A percentile compares a stretch with the other conserved stretches of the same genome.
Evolutionary conservation across 2,888 invertebrate genomes (phyloP).

Genomic region (Plusia festucae): DNA sequence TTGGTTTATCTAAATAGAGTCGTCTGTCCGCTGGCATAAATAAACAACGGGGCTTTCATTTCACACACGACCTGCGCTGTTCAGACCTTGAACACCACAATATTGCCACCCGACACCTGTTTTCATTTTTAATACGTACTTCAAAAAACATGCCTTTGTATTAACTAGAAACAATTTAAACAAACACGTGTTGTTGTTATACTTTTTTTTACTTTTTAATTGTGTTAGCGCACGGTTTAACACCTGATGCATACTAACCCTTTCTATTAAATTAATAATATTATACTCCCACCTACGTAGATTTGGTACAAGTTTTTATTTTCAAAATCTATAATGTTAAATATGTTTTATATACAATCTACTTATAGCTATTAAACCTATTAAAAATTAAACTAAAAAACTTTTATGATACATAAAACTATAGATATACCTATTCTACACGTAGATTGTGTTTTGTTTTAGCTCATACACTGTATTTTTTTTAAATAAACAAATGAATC

Average conservation of each 20-base stretch:
- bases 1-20: slow-evolving; percentile 38
- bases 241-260: neutral
- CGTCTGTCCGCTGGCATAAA: slow-evolving; percentile 37
- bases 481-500: too few species aligned
- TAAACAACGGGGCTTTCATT: slow-evolving; percentile 48
- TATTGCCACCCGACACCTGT: slow-evolving; percentile 41
- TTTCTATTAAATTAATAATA: neutral
- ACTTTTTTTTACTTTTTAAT: neutral
- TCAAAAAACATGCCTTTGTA: slow-evolving; percentile 28
- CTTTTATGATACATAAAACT: too few species aligned
- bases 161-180: slow-evolving; percentile 13
- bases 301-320: too few species aligned
- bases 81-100: slow-evolving; percentile 54
- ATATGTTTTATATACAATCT: too few species aligned
- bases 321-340: too few species aligned
- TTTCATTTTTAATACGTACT: slow-evolving; percentile 29
- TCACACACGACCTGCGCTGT: slow-evolving; percentile 42
- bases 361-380: too few species aligned
- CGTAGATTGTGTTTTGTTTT: too few species aligned
- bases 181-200: slow-evolving; percentile 7
- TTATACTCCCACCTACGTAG: neutral
- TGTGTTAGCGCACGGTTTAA: neutral
- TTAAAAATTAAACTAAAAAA: too few species aligned
- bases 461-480: too few species aligned
- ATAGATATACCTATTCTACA: too few species aligned